Evolutionary conservation across 2,113 vertebrate species (phyloP).

Genomic region (Lophochroa leadbeateri): DNA sequence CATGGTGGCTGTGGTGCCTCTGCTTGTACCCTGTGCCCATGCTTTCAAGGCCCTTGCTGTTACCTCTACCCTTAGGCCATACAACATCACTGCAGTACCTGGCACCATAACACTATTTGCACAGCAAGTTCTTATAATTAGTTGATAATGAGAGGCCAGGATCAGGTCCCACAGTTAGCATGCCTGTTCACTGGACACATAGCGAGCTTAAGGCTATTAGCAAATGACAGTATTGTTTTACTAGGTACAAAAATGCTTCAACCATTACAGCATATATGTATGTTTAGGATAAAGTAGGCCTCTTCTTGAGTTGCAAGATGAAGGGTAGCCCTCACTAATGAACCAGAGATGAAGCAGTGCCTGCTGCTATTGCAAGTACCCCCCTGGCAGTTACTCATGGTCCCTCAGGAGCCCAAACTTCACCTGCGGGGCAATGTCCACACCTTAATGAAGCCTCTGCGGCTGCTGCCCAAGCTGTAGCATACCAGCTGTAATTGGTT

Average conservation of each 20-base stretch:
- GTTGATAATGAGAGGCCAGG: background rate
- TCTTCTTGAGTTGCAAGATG: background rate
- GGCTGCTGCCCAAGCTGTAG: fast-evolving
- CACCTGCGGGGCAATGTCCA: fast-evolving
- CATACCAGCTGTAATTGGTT: fast-evolving
- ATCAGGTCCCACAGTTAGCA: background rate
- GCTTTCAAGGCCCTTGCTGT: background rate
- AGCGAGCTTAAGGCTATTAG: background rate
- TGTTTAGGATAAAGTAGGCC: background rate
- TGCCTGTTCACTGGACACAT: background rate
- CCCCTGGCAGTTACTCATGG: fast-evolving
- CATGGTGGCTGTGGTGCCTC: background rate
- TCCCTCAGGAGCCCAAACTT: background rate
- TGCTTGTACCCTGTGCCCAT: background rate
- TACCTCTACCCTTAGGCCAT: background rate
- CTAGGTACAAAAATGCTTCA: background rate
- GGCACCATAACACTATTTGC: fast-evolving
- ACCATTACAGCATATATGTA: fast-evolving
- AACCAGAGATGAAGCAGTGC: background rate
- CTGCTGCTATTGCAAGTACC: too few relatives aligned
- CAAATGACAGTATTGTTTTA: background rate
- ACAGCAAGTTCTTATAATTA: background rate
- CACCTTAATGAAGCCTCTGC: fast-evolving
- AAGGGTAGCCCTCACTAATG: background rate
- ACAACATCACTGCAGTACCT: background rate